Conservation (phyloP, 1,140 invertebrate genomes). For the Tetragonula clypearis region DNA sequence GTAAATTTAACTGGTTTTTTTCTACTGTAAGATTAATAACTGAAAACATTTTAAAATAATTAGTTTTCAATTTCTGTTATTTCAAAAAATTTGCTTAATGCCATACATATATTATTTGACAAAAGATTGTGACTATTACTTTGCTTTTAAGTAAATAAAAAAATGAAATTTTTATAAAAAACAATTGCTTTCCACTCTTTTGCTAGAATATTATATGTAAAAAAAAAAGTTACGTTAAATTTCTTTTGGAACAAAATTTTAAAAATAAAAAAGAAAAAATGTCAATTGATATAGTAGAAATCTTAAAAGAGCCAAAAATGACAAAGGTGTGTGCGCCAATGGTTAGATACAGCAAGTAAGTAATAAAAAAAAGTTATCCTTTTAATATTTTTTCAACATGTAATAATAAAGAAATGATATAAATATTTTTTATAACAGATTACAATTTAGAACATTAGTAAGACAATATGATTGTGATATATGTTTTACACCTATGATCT, state of each 20-base stretch:
- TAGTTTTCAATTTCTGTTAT: background rate
- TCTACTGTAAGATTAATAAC: background rate
- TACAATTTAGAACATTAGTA: slow-evolving; percentile 92
- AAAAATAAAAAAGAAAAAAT: slow-evolving; percentile 17
- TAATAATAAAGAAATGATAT: slow-evolving; percentile 5
- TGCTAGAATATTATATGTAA: background rate
- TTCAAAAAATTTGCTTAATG: background rate
- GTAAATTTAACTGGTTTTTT: slow-evolving; percentile 27
- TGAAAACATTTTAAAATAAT: background rate
- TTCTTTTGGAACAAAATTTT: background rate
- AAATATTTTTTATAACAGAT: slow-evolving; percentile 81
- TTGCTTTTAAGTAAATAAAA: background rate
- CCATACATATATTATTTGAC: background rate
- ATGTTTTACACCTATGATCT: slow-evolving; percentile 97
- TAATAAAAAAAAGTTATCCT: slow-evolving; percentile 50
- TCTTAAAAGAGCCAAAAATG: slow-evolving; percentile 85
- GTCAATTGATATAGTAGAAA: slow-evolving; percentile 82
- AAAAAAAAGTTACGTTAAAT: too few species aligned
- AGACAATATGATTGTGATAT: slow-evolving; percentile 93
- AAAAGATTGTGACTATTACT: background rate
- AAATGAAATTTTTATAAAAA: background rate
- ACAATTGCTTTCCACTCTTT: background rate
- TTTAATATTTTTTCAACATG: too few species aligned
- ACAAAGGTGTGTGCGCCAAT: slow-evolving; percentile 96
- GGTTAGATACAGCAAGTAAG: slow-evolving; percentile 97